These are phyloP conservation scores for Myotis findleyi DNA, from an alignment of 2,797 vertebrate species.

Conservation along the genomic window DNA sequence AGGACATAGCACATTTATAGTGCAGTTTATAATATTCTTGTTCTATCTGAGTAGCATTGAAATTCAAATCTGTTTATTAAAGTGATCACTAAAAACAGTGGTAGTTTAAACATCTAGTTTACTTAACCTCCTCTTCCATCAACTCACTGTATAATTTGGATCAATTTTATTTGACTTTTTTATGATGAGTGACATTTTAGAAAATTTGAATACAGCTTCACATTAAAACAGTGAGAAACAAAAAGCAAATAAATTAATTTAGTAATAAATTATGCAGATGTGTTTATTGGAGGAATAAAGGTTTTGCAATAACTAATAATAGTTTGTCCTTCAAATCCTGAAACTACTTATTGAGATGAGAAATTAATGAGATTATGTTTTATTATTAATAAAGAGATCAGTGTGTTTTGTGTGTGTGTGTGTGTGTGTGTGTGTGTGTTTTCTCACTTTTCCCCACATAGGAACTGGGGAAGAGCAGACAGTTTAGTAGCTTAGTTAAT, in stretches of 20 bases:
- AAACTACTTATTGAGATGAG: neutral
- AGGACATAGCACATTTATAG: neutral
- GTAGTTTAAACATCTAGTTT: neutral
- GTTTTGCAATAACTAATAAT: slow-evolving; percentile 2
- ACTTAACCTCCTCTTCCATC: neutral
- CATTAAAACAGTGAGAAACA: neutral
- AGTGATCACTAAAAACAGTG: neutral
- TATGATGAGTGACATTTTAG: slow-evolving; percentile 32
- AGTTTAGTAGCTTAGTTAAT: neutral
- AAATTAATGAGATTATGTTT: slow-evolving; percentile 17
- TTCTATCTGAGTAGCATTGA: neutral
- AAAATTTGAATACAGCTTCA: slow-evolving; percentile 43
- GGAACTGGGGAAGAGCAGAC: neutral
- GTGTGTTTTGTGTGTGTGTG: neutral
- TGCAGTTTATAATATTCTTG: neutral
- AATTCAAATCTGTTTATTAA: neutral
- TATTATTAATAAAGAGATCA: neutral
- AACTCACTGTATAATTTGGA: neutral
- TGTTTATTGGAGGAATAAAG: neutral
- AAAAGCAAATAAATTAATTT: slow-evolving; percentile 22
- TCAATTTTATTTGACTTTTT: slow-evolving; percentile 47
- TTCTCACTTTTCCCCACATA: neutral
- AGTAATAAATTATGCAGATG: neutral
- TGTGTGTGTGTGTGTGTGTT: neutral
- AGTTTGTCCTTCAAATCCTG: neutral